These are phyloP conservation scores for Ameiurus melas DNA, from an alignment of 2,113 vertebrate genomes.

Conservation along the genomic window DNA sequence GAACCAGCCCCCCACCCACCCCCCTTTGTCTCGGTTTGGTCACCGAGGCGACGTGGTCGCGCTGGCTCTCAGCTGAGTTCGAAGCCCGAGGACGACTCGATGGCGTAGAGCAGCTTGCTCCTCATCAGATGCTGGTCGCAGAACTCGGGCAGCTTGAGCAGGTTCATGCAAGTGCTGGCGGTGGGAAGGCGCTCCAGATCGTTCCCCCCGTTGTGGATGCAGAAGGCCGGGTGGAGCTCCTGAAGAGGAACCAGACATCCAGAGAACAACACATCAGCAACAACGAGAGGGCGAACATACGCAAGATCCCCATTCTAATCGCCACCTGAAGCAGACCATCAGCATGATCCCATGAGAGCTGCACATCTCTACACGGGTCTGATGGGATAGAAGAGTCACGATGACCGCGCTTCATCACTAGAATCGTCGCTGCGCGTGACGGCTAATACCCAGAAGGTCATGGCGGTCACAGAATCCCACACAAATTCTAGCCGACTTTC, in stretches of 20 bases:
- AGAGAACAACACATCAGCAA: background rate
- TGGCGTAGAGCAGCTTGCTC: conserved; percentile 94
- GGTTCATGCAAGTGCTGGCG: conserved; percentile 99
- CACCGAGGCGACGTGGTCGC: background rate
- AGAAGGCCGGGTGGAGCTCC: conserved; percentile 98
- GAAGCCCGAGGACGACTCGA: conserved; percentile 96
- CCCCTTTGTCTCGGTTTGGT: background rate
- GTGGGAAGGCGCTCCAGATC: conserved; percentile 95
- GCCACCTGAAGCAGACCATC: background rate
- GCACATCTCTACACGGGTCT: background rate
- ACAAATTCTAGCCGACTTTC: background rate
- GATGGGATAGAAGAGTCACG: background rate
- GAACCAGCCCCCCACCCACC: background rate
- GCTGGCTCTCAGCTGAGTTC: conserved; percentile 87
- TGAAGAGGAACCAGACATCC: conserved; percentile 54
- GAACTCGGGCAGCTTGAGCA: conserved; percentile 97
- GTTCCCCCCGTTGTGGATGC: conserved; percentile 93
- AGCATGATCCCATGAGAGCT: background rate
- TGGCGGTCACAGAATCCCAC: background rate
- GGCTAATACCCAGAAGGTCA: conserved; percentile 8
- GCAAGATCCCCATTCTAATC: background rate
- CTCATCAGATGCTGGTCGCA: conserved; percentile 89
- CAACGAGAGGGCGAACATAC: background rate
- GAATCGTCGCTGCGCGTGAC: background rate
- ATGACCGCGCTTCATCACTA: conserved; percentile 1